Evolutionary conservation across 37 sponge, comb jelly and placozoan species (phyloP), one percentile per base, ranked within the genome.

Genomic region (Tethya wilhelma): DNA sequence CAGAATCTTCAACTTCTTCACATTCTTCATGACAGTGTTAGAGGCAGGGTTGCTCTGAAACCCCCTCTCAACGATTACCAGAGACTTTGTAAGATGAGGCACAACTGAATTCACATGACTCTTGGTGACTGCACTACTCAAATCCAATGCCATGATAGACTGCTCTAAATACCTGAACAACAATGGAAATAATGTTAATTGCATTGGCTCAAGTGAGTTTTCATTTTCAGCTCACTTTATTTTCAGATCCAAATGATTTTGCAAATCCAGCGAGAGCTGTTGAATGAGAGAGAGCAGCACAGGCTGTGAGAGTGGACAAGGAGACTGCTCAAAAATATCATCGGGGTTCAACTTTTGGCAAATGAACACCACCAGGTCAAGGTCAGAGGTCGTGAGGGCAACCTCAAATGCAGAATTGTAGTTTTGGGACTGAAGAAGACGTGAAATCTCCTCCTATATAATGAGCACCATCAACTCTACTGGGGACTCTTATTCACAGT

Each of bases 251-350:
- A 90, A 39, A n/a, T 90, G 44, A 6, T 83, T 78, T n/a, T 37
- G 37, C 32, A 96, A 75, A 44, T 96, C 70, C 31, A 83, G 80
- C 9, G 93, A 83, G 60, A 96, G 75, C 44, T 96, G 96, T 63
- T 96, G 96, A 4, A 96, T 90, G 63, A 96, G 91, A 30, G 96
- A 96, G 37, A 96, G 85, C 23, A 96, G 87, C 6, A 96, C 87
- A 4, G 94, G 88, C 71, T 96, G 96, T 34, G 85, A 73, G 44
- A 96, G 84, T 4, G 88, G 84, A 4, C 73, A 49, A 30, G 78
- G 87, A 6, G 59, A 32, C 36, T 55, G 79, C 43, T 87, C 90
- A 77, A 96, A 90, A 7, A 96, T 82, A 46, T 81, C 85, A 23
- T 93, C 96, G 7, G 94, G 89, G 69, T 53, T 64, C 49, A 96